Evolutionary conservation across 2,113 vertebrate species (phyloP).

Genomic region (Pelusios castaneus): DNA sequence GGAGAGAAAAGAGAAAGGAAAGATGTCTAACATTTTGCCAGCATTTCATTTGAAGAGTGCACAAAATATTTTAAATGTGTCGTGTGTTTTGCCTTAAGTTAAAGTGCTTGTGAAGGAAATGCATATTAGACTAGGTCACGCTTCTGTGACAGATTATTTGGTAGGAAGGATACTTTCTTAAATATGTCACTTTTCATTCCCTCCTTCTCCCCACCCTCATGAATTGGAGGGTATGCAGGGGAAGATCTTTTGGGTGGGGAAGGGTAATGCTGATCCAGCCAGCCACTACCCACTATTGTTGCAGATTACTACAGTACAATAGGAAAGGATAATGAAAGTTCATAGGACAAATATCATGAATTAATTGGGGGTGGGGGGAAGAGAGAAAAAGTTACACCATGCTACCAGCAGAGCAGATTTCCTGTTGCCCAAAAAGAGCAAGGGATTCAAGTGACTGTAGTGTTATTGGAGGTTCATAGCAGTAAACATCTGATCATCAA

Average conservation of each 20-base stretch:
- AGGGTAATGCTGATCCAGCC: neutral
- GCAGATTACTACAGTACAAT: no score
- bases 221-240: neutral
- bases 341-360: neutral
- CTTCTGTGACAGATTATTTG: neutral
- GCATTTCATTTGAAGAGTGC: neutral
- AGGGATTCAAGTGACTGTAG: neutral
- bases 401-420: neutral
- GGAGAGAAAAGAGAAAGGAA: neutral
- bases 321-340: neutral
- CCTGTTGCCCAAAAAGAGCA: neutral
- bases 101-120: neutral
- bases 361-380: neutral
- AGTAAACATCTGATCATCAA: no score
- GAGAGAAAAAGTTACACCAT: neutral
- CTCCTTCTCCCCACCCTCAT: neutral
- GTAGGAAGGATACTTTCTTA: neutral
- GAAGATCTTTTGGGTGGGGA: neutral
- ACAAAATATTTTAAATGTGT: neutral
- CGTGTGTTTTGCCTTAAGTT: neutral
- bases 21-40: neutral
- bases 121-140: neutral
- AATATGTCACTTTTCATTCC: neutral
- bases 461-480: neutral
- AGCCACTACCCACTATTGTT: neutral